A percentile compares a stretch with the other conserved stretches of the same genome.
Evolutionary conservation across 2,113 vertebrate genomes (phyloP).

Genomic region (Colius striatus): DNA sequence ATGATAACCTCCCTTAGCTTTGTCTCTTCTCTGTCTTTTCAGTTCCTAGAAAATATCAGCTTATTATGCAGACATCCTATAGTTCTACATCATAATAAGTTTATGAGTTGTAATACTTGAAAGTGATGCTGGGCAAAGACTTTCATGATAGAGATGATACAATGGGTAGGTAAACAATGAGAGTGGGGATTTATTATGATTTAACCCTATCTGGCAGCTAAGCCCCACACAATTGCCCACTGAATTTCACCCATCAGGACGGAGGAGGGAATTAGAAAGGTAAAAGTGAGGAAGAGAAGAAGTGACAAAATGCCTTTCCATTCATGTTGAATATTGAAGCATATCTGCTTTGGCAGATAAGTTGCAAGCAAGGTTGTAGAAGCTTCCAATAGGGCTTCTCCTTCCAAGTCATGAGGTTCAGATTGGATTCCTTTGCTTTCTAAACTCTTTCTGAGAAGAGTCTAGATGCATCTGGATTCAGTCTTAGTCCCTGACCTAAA

Average conservation of each 20-base stretch:
- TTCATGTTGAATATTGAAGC: slow-evolving; percentile 24
- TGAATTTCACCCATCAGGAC: not conserved
- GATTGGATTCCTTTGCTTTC: no score
- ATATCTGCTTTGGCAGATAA: slow-evolving; percentile 47
- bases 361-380: slow-evolving; percentile 1
- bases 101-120: not conserved
- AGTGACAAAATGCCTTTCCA: slow-evolving; percentile 4
- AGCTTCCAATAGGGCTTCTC: no score
- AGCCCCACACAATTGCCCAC: rapidly evolving
- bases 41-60: not conserved
- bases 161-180: not conserved
- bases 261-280: not conserved
- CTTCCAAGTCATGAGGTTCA: no score
- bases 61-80: not conserved
- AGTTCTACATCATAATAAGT: not conserved
- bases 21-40: not conserved
- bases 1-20: not conserved
- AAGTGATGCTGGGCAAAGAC: not conserved
- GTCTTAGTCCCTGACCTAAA: no score
- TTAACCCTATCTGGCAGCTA: not conserved
- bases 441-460: no score
- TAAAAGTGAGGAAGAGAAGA: not conserved
- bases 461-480: no score
- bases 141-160: not conserved
- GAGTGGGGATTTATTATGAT: not conserved